Conservation (phyloP, 2,797 vertebrate genomes). For the Aphelocoma californica region DNA sequence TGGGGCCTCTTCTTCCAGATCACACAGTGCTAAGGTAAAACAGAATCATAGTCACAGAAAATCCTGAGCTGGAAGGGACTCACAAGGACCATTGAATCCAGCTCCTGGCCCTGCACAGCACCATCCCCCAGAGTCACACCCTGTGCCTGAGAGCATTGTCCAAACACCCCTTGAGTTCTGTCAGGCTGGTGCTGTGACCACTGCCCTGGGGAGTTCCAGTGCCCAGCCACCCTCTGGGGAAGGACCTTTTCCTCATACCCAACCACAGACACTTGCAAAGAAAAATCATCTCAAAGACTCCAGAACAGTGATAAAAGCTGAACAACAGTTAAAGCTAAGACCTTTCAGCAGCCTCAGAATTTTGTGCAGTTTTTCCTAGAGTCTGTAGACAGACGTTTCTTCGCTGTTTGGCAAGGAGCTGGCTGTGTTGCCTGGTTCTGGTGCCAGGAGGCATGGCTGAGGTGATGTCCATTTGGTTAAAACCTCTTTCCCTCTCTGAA, state of each 20-base stretch:
- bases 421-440: neutral
- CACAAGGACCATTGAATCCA: rapidly evolving
- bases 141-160: neutral
- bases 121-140: rapidly evolving
- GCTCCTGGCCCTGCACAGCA: rapidly evolving
- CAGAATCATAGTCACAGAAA: neutral
- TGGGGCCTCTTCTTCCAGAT: neutral
- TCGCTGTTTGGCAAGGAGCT: neutral
- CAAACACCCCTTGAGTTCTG: neutral
- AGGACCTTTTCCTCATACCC: rapidly evolving
- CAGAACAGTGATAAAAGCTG: neutral
- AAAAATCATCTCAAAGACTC: neutral
- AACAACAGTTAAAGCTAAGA: neutral
- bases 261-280: neutral
- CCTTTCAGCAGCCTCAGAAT: neutral
- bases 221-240: neutral
- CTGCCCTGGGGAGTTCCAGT: neutral
- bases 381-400: neutral
- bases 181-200: neutral
- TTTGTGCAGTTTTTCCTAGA: neutral
- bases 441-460: neutral
- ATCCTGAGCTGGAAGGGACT: neutral
- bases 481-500: neutral
- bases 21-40: neutral
- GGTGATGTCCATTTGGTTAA: neutral